Conservation (phyloP, 2,888 invertebrate species). For the Laothoe populi region DNA sequence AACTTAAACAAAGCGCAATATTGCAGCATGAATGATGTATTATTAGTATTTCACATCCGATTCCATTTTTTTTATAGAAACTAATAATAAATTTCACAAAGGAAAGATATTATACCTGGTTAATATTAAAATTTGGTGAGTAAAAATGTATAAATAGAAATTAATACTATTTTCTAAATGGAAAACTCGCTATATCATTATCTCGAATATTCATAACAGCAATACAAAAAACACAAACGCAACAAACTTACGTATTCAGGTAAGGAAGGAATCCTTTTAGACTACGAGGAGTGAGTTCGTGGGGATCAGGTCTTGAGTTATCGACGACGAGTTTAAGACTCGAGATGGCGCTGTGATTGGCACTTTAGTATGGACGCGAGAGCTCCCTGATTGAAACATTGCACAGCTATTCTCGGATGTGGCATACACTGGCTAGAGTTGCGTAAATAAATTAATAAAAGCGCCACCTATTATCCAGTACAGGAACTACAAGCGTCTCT, state of each 20-base stretch:
- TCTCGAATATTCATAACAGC: background rate
- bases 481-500: too few species aligned
- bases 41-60: too few species aligned
- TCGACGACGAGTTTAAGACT: slow-evolving; percentile 26
- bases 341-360: slow-evolving; percentile 29
- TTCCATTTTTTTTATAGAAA: too few species aligned
- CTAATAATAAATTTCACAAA: too few species aligned
- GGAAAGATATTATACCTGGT: too few species aligned
- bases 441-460: too few species aligned
- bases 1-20: too few species aligned
- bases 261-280: background rate
- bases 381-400: slow-evolving; percentile 19
- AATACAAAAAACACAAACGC: background rate
- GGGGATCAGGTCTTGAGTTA: slow-evolving; percentile 17
- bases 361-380: slow-evolving; percentile 35
- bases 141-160: background rate
- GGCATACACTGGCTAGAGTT: too few species aligned
- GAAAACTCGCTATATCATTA: background rate
- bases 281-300: background rate
- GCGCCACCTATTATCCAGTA: too few species aligned
- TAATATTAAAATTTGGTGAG: background rate
- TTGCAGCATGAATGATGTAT: too few species aligned
- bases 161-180: background rate
- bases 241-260: background rate
- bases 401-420: background rate